Percentiles rank a stretch among this genome's conserved stretches.
Evolutionary conservation across 2,797 vertebrate genomes (phyloP).

Genomic region (Trichosurus vulpecula): DNA sequence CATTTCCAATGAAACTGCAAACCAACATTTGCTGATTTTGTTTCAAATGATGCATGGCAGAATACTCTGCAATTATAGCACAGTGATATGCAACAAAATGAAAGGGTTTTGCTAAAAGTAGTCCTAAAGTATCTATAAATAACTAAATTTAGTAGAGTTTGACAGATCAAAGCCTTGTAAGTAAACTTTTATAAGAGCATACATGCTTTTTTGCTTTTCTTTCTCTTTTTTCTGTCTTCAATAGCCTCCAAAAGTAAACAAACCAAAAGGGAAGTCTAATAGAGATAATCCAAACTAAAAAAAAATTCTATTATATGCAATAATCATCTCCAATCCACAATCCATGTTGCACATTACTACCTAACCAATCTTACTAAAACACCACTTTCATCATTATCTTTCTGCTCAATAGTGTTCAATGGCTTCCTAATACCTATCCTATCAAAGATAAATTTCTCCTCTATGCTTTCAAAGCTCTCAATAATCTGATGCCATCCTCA

Average conservation of each 20-base stretch:
- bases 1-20: not conserved
- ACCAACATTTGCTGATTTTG: not conserved
- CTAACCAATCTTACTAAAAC: not conserved
- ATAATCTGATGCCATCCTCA: not conserved
- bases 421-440: not conserved
- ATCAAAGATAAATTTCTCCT: not conserved
- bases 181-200: not conserved
- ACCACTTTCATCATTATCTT: not conserved
- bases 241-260: not conserved
- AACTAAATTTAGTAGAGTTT: not conserved
- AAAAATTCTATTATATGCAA: not conserved
- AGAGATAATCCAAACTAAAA: not conserved
- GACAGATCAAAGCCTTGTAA: not conserved
- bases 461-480: not conserved
- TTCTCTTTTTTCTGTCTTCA: not conserved
- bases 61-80: not conserved
- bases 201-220: not conserved
- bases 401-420: not conserved
- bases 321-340: not conserved
- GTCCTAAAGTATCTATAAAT: not conserved
- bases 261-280: not conserved
- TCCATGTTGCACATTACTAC: not conserved
- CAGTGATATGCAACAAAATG: not conserved
- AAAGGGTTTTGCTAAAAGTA: not conserved
- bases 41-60: not conserved